Base-by-base conservation (phyloP, 2,797 vertebrate species). In the Danionella dracula region DNA sequence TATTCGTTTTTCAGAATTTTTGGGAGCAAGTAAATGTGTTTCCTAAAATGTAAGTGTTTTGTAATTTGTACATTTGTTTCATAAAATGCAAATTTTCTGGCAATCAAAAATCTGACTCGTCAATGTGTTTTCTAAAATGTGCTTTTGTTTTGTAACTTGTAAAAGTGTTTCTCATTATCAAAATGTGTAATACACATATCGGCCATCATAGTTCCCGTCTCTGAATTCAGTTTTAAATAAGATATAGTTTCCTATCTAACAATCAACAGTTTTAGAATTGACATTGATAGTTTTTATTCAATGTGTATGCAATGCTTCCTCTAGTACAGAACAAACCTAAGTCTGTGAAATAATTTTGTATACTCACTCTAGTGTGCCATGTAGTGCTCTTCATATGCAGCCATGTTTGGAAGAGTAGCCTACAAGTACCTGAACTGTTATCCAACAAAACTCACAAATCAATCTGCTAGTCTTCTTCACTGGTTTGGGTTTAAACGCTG, bases 321-420 rank as follows among this genome's bases (percentile, higher is more conserved):
- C 8, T 17, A 29, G 38, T 57, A 34, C 35, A 40, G 15, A 55
- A n/a, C 15, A 27, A 71, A 46, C 46, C 41, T 16, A 61, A 72
- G 37, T 62, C 5, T 19, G 21, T 54, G 48, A 60, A 46, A 44
- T 57, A 13, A 55, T 67, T 48, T 71, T 41, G 54, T 62, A 48
- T 63, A 34, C 42, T 68, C 20, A 44, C 13, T 19, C 44, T 70
- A 49, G 58, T 27, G 27, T 17, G 38, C 37, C 48, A 32, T 63
- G 12, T 44, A n/a, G n/a, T n/a, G n/a, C 49, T 45, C 40, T 64
- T 54, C 37, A 21, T 37, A 53, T 23, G 2, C 15, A 19, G 35
- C 11, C 35, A 32, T 29, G 29, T 34, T 29, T 34, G 48, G 19
- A 41, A 41, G 12, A 51, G 13, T 12, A 6, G 12, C 9, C 10